A percentile compares a stretch with the other conserved stretches of the same genome.
Conservation (phyloP, 2,113 vertebrate species). For the Gambusia holbrooki region DNA sequence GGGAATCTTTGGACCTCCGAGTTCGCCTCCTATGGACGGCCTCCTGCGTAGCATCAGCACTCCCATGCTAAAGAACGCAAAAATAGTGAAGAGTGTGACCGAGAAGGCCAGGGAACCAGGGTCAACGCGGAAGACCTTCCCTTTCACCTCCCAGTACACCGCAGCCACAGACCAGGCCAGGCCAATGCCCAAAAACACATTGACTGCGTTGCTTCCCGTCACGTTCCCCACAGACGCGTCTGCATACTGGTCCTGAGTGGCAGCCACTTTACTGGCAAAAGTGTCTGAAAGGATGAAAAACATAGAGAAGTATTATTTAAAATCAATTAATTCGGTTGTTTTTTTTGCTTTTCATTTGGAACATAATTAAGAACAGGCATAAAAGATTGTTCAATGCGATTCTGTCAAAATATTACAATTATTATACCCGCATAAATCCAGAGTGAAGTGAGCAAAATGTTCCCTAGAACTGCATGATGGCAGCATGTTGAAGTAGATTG, state of each 20-base stretch:
- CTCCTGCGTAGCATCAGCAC: constrained; percentile 87
- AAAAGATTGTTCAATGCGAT: background rate
- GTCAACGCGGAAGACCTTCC: constrained; percentile 85
- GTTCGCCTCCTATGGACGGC: constrained; percentile 88
- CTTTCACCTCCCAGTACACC: constrained; percentile 88
- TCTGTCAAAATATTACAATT: background rate
- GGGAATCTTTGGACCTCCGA: constrained; percentile 83
- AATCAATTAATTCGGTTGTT: background rate
- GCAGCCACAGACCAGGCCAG: constrained; percentile 92
- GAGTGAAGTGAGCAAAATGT: background rate
- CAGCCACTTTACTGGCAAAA: constrained; percentile 93
- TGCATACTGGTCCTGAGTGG: constrained; percentile 89
- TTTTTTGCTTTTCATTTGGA: background rate
- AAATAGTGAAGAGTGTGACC: constrained; percentile 94
- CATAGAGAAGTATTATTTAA: background rate
- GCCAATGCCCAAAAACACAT: constrained; percentile 92
- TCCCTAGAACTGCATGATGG: background rate
- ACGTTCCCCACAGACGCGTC: constrained; percentile 92
- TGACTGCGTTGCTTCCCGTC: constrained; percentile 91
- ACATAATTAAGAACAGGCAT: background rate
- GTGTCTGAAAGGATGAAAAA: constrained; percentile 79
- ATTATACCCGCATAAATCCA: background rate
- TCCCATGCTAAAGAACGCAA: constrained; percentile 86
- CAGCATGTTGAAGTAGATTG: too few species aligned
- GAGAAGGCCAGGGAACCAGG: constrained; percentile 91